phyloP scores from a whole-genome alignment of 2,797 vertebrate species.

The Poeciliopsis infans region DNA sequence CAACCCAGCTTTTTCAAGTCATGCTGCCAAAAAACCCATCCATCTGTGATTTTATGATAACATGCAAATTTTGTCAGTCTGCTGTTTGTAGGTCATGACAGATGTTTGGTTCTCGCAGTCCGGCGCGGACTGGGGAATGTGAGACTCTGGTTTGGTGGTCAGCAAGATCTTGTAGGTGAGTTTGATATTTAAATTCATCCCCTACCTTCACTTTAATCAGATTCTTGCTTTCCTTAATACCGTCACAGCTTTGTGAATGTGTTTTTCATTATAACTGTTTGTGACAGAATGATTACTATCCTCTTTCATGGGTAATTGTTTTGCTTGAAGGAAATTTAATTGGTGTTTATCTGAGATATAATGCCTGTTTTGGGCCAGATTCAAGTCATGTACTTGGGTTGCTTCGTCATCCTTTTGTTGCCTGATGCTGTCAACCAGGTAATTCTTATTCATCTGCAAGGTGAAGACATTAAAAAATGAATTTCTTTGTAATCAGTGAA shows the following conservation, averaged over 20 bases:
- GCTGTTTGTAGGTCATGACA: neutral
- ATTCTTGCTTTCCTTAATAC: neutral
- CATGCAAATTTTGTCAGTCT: neutral
- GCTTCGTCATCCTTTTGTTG: neutral
- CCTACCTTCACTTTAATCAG: neutral
- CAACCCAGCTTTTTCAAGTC: neutral
- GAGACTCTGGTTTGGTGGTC: neutral
- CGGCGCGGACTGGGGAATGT: neutral
- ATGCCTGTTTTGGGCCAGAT: neutral
- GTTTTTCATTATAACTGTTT: neutral
- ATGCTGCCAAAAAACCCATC: neutral
- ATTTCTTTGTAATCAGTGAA: neutral
- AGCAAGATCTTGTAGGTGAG: neutral
- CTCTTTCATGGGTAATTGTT: neutral
- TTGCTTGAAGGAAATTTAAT: neutral
- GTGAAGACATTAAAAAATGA: neutral
- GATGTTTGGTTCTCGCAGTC: neutral
- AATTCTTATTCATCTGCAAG: neutral
- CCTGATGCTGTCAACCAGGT: neutral
- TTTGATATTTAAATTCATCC: slow-evolving; percentile 1
- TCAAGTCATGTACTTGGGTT: neutral
- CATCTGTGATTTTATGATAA: neutral
- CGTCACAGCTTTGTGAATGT: neutral
- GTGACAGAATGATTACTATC: slow-evolving; percentile 6
- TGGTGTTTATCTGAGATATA: neutral